A percentile compares a stretch with the other conserved stretches of the same genome.
Evolutionary conservation across 1,140 invertebrate genomes (phyloP).

Genomic region (Meteorus sp.): DNA sequence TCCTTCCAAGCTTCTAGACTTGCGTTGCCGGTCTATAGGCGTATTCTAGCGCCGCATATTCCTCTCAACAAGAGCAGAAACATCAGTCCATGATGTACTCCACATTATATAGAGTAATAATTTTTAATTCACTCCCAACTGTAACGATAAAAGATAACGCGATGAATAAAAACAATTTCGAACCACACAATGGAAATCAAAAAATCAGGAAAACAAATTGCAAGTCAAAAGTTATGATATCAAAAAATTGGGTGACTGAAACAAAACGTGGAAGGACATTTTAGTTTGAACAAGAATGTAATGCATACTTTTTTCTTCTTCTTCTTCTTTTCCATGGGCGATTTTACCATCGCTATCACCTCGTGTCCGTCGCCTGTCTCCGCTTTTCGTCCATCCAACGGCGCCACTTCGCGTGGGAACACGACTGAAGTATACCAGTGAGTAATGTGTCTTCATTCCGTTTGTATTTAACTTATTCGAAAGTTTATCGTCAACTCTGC

Average conservation of each 20-base stretch:
- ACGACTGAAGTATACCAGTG: constrained; percentile 22
- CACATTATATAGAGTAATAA: constrained; percentile 28
- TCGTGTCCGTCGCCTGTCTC: constrained; percentile 1
- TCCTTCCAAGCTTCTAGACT: constrained; percentile 40
- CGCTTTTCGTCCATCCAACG: constrained; percentile 5
- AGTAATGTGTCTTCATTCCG: constrained; percentile 31
- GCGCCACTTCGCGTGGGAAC: constrained; percentile 17
- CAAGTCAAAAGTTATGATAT: too few species aligned
- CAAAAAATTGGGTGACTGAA: too few species aligned
- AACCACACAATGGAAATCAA: neutral
- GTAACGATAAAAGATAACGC: too few species aligned
- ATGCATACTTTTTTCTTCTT: too few species aligned
- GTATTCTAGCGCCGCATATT: neutral
- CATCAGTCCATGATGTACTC: constrained; percentile 28
- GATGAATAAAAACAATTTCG: too few species aligned
- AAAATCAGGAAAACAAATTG: too few species aligned
- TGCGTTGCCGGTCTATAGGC: constrained; percentile 6
- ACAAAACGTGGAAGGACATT: too few species aligned
- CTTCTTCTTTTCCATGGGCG: constrained; percentile 36
- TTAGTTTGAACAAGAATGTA: too few species aligned
- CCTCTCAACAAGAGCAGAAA: constrained; percentile 36
- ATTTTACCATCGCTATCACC: constrained; percentile 33
- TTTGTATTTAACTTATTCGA: constrained; percentile 31
- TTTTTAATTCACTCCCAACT: constrained; percentile 35
- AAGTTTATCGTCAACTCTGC: constrained; percentile 30